These are phyloP conservation scores for Aptenodytes forsteri DNA, from an alignment of 2,113 vertebrate genomes.

Conservation along the genomic window DNA sequence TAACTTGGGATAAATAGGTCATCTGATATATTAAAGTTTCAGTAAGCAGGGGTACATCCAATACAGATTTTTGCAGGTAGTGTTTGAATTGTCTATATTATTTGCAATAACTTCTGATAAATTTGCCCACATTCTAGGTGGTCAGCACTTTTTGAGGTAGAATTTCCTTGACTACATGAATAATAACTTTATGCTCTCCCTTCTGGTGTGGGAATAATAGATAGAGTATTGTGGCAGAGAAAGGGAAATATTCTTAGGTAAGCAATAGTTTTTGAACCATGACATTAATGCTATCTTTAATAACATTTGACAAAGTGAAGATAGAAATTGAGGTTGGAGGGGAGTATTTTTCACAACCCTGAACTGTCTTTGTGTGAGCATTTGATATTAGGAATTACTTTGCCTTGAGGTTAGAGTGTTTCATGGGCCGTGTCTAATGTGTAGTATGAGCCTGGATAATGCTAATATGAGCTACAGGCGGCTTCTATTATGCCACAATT, in stretches of 20 bases:
- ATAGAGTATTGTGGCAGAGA: not conserved
- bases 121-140: not conserved
- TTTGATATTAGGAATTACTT: slow-evolving; percentile 18
- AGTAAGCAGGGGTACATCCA: not conserved
- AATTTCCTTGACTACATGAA: not conserved
- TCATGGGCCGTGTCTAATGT: slow-evolving; percentile 45
- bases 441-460: not conserved
- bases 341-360: slow-evolving; percentile 7
- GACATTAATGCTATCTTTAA: not conserved
- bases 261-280: not conserved
- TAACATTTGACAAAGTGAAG: slow-evolving; percentile 1
- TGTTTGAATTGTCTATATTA: not conserved
- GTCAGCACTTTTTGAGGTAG: not conserved
- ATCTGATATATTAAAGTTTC: not conserved
- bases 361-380: not conserved
- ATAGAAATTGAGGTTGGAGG: not conserved
- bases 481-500: not conserved
- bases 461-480: not conserved
- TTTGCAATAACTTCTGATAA: not conserved
- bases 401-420: slow-evolving; percentile 27
- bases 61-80: not conserved
- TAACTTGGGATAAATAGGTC: not conserved
- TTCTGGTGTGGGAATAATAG: not conserved
- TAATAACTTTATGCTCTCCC: not conserved
- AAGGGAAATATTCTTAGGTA: not conserved